Evolutionary conservation across 2,888 invertebrate species (phyloP).

Genomic region (Eupelmus urozonus): DNA sequence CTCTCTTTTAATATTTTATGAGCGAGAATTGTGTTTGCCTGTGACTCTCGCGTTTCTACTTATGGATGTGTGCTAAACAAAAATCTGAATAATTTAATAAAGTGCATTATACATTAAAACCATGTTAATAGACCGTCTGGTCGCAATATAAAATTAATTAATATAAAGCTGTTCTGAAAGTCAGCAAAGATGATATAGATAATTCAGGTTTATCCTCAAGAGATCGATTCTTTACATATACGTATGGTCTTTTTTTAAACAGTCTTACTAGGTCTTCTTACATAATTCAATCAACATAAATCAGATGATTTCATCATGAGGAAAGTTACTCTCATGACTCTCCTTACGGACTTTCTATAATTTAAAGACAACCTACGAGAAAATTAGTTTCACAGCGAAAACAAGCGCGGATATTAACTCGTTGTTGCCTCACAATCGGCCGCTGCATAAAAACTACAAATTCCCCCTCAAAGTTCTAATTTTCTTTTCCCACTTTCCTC

Average conservation of each 20-base stretch:
- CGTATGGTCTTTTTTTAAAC: background rate
- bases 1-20: no score
- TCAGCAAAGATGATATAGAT: constrained; percentile 5
- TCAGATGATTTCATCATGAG: background rate
- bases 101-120: background rate
- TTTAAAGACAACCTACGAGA: background rate
- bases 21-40: no score
- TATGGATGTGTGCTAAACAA: no score
- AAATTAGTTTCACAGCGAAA: no score
- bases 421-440: no score
- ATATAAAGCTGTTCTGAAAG: background rate
- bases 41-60: no score
- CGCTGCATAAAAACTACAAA: no score
- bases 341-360: no score
- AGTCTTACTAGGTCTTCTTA: constrained; percentile 5
- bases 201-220: constrained; percentile 6
- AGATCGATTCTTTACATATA: constrained; percentile 1
- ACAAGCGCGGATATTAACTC: no score
- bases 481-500: no score
- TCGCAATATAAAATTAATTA: background rate
- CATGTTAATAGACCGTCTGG: background rate
- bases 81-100: no score
- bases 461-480: no score
- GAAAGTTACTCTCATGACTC: background rate
- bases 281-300: background rate